Conservation (phyloP, 92 coral and sea anemone species). For the Ricordea florida region DNA sequence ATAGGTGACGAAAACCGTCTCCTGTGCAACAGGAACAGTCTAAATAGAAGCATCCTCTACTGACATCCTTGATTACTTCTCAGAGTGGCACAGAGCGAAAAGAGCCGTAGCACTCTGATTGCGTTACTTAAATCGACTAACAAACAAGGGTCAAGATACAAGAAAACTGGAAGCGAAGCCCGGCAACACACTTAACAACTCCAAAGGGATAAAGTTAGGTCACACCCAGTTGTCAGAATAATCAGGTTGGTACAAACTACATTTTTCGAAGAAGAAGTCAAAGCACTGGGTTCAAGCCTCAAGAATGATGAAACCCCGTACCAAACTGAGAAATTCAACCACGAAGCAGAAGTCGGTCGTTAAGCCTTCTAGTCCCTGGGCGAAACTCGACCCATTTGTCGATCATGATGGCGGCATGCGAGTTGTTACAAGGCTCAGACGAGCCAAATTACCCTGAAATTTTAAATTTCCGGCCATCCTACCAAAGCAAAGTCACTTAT, state of each 20-base stretch:
- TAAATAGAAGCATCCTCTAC: neutral
- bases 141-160: neutral
- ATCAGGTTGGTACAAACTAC: neutral
- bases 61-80: constrained; percentile 10
- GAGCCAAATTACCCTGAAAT: neutral
- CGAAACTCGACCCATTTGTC: constrained; percentile 11
- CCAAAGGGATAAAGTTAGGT: neutral
- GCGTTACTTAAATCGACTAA: neutral
- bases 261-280: neutral
- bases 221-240: neutral
- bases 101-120: constrained; percentile 16
- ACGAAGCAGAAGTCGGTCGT: neutral
- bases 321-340: neutral
- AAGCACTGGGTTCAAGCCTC: neutral
- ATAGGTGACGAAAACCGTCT: constrained; percentile 6
- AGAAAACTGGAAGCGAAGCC: neutral
- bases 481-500: neutral
- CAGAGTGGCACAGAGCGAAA: constrained; percentile 5
- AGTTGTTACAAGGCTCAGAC: constrained; percentile 6
- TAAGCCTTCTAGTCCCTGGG: neutral
- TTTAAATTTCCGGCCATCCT: constrained; percentile 10
- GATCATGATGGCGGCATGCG: constrained; percentile 5
- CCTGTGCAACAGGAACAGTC: neutral
- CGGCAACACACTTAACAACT: neutral
- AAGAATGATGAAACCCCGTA: neutral